phyloP scores from a whole-genome alignment of 1,140 invertebrate genomes.

The Pinna nobilis region DNA sequence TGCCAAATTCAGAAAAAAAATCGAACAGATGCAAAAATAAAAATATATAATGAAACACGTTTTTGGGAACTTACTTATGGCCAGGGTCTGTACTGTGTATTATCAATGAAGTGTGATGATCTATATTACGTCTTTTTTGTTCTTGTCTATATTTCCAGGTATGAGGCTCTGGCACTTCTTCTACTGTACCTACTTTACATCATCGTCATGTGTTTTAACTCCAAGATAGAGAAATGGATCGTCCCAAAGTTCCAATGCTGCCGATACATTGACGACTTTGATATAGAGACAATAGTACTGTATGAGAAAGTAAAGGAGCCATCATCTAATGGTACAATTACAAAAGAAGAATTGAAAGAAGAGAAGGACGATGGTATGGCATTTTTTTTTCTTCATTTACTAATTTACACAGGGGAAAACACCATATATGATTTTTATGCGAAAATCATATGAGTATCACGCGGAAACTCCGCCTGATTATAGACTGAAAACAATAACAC shows the following conservation, averaged over 20 bases:
- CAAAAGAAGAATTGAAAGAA: neutral
- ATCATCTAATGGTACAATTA: constrained; percentile 27
- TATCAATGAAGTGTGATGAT: neutral
- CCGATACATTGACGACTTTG: neutral
- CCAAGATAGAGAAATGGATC: constrained; percentile 59
- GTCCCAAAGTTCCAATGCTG: constrained; percentile 51
- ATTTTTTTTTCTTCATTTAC: neutral
- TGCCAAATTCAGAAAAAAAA: no score
- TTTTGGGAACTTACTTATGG: no score
- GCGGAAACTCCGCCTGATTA: no score
- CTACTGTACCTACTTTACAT: constrained; percentile 70
- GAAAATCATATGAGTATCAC: no score
- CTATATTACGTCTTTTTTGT: neutral
- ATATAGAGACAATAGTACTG: constrained; percentile 46
- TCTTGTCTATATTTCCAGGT: constrained; percentile 56
- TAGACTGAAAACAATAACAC: no score
- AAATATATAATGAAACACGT: no score
- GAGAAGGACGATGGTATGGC: neutral
- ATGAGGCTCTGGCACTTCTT: constrained; percentile 68
- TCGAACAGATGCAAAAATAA: no score
- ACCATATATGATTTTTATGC: no score
- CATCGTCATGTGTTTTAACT: constrained; percentile 72
- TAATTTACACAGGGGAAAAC: no score
- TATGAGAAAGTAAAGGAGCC: constrained; percentile 56
- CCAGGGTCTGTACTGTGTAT: no score